A percentile compares a stretch with the other conserved stretches of the same genome.
Conservation (phyloP, 2,797 vertebrate genomes). For the Lophius americanus region DNA sequence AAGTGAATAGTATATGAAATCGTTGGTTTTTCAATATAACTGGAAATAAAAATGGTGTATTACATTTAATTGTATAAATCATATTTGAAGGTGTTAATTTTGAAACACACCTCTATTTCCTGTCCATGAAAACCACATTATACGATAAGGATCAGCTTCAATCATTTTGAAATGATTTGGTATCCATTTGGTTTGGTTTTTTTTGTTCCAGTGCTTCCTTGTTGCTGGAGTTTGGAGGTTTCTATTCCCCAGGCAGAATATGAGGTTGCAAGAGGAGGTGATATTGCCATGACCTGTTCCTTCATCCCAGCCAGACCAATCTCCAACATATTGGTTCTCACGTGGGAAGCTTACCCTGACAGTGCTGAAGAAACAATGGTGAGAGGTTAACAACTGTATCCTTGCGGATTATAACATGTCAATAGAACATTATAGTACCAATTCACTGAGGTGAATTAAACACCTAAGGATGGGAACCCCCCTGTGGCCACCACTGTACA, state of each 20-base stretch:
- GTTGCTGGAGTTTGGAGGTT: slow-evolving; percentile 69
- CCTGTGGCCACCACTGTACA: neutral
- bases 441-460: neutral
- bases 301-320: slow-evolving; percentile 63
- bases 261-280: slow-evolving; percentile 67
- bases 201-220: slow-evolving; percentile 69
- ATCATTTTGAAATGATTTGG: neutral
- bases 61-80: neutral
- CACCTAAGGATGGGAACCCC: too few species aligned
- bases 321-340: slow-evolving; percentile 27
- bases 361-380: slow-evolving; percentile 49
- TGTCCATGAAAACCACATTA: neutral
- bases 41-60: neutral
- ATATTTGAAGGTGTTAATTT: neutral
- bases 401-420: neutral
- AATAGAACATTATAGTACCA: too few species aligned
- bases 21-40: neutral
- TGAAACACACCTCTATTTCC: neutral
- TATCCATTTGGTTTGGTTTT: neutral
- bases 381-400: slow-evolving; percentile 23
- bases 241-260: slow-evolving; percentile 58
- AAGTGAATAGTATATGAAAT: slow-evolving; percentile 7
- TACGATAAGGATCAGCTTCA: neutral
- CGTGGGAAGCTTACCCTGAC: slow-evolving; percentile 60
- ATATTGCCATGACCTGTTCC: slow-evolving; percentile 70